These are phyloP conservation scores for Melanocharis versteri DNA, from an alignment of 2,113 vertebrate species.

Conservation along the genomic window DNA sequence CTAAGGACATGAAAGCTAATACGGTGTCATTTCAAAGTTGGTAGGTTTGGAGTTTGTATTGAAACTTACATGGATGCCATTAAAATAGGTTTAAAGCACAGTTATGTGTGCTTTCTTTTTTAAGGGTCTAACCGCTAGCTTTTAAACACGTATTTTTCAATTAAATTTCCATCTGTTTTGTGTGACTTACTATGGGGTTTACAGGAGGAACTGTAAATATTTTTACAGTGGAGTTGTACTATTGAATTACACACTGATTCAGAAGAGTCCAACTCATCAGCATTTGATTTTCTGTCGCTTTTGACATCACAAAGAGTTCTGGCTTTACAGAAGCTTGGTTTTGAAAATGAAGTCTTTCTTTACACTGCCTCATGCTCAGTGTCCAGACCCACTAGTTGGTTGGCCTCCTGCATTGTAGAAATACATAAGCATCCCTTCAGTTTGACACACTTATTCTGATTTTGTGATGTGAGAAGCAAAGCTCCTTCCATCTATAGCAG, in stretches of 20 bases:
- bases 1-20: background rate
- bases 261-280: background rate
- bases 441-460: background rate
- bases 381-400: background rate
- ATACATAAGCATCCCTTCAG: background rate
- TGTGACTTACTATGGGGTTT: background rate
- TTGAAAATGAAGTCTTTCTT: background rate
- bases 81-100: background rate
- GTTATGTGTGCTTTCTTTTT: background rate
- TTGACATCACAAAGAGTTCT: background rate
- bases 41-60: background rate
- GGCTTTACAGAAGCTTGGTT: background rate
- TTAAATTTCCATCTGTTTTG: background rate
- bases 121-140: background rate
- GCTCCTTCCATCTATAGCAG: background rate
- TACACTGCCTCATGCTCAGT: background rate
- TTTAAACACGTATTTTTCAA: background rate
- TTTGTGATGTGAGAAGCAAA: background rate
- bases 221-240: background rate
- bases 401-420: background rate
- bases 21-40: background rate
- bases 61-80: background rate
- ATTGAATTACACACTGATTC: background rate
- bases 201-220: background rate
- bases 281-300: background rate